Evolutionary conservation across 2,888 invertebrate species (phyloP).

Genomic region (Leptopilina syphax): DNA sequence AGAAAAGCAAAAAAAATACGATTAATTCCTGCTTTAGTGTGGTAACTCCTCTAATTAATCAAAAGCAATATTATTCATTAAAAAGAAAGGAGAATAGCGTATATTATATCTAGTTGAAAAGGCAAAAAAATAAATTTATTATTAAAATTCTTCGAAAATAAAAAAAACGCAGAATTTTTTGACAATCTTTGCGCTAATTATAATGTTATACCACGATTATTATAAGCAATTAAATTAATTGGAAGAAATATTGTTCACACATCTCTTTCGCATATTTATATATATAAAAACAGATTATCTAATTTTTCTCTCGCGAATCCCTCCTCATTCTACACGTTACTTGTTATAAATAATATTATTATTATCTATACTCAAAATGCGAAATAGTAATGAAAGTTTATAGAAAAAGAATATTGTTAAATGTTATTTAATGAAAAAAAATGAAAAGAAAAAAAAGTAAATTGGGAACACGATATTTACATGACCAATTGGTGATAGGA

Average conservation of each 20-base stretch:
- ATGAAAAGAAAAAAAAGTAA: too few relatives aligned
- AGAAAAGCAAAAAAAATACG: not conserved
- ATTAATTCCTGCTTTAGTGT: conserved; percentile 14
- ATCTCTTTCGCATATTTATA: conserved; percentile 8
- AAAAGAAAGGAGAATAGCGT: conserved; percentile 4
- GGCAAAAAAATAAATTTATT: not conserved
- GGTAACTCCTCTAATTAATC: conserved; percentile 17
- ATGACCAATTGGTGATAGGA: conserved; percentile 24
- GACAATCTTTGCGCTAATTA: conserved; percentile 33
- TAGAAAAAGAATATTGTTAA: conserved; percentile 40
- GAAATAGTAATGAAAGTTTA: conserved; percentile 39
- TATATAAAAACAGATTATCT: conserved; percentile 2
- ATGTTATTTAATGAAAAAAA: conserved; percentile 28
- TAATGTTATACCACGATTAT: not conserved
- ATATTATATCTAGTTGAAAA: not conserved
- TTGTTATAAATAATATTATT: conserved; percentile 32
- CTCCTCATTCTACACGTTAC: conserved; percentile 36
- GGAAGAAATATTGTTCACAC: conserved; percentile 16
- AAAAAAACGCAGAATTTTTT: conserved; percentile 10
- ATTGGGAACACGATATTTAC: conserved; percentile 41
- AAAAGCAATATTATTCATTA: conserved; percentile 22
- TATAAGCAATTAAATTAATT: not conserved
- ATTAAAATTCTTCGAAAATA: conserved; percentile 1
- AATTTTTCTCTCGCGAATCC: conserved; percentile 15
- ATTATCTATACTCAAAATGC: conserved; percentile 19